Evolutionary conservation across 2,888 invertebrate genomes (phyloP), one percentile per base, ranked within the genome.

Genomic region (Drosophila niveifrons): DNA sequence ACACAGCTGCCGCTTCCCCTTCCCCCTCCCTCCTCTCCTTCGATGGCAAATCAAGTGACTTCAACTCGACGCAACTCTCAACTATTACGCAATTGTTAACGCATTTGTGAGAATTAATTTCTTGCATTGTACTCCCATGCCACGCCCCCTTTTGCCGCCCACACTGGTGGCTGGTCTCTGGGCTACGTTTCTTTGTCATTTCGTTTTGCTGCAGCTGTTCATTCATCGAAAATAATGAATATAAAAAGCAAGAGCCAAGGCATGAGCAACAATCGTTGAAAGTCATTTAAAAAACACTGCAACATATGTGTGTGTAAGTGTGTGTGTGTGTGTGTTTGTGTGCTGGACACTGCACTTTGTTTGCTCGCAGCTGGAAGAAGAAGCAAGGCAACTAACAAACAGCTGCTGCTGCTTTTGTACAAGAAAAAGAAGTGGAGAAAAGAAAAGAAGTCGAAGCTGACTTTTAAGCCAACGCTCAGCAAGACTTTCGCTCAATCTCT

Each of bases 201-300:
- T 63, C 28, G 15, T 41, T 41, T 57, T 17, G 53, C 53, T 58
- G 69, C 78, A 62, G 75, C 65, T 74, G 75, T 78, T 58, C 81
- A 63, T 68, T 55, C 72, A 80, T 58, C 56, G 73, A 61, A 82
- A 82, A 87, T 82, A 88, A 82, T 79, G 80, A 79, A 64, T 66
- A 74, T 64, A 52, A 62, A 62, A 58, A 39, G 48, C 44, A 52
- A 68, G 53, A 23, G 67, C 64, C n/a, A 57, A 66, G 18, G 47
- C 51, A 66, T 66, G 55, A 41, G 67, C 64, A 66, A 68, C 62
- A 68, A 65, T 53, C 46, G 55, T 43, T 59, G 78, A 63, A 73
- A 86, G 77, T 86, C 80, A 80, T 80, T 86, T 84, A 72, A 75
- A 72, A 66, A 72, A 72, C 59, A 68, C 34, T 70, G 66, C 47